Evolutionary conservation across 1,140 invertebrate species (phyloP).

Genomic region (Bombus balteatus): DNA sequence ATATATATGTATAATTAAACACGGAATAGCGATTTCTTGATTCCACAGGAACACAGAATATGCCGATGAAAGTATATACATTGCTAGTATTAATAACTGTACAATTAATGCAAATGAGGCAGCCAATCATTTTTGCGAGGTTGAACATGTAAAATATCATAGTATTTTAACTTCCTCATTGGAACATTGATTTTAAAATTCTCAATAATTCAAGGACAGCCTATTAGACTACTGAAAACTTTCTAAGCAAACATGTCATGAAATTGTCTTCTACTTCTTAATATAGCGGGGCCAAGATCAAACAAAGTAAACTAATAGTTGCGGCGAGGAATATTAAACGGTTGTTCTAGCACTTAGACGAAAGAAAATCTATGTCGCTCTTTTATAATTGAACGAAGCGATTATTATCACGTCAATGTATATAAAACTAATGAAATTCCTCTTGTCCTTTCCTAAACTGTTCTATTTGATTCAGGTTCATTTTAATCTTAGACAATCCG

Average conservation of each 20-base stretch:
- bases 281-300: background rate
- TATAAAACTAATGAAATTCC: background rate
- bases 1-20: no score
- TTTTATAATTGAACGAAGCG: background rate
- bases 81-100: no score
- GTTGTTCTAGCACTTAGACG: background rate
- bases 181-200: background rate
- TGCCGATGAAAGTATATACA: no score
- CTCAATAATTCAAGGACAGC: background rate
- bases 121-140: no score
- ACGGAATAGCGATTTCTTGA: no score
- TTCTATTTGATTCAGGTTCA: background rate
- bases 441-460: background rate
- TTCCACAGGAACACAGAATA: no score
- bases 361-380: background rate
- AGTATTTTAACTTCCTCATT: background rate
- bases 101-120: no score
- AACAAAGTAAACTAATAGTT: background rate
- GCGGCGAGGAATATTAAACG: background rate
- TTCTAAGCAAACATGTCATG: background rate
- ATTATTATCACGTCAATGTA: background rate
- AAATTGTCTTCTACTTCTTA: no score
- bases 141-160: no score
- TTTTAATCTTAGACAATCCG: background rate
- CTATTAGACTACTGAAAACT: background rate